Conservation (phyloP, 2,888 invertebrate species). For the Tethea ocularis region DNA sequence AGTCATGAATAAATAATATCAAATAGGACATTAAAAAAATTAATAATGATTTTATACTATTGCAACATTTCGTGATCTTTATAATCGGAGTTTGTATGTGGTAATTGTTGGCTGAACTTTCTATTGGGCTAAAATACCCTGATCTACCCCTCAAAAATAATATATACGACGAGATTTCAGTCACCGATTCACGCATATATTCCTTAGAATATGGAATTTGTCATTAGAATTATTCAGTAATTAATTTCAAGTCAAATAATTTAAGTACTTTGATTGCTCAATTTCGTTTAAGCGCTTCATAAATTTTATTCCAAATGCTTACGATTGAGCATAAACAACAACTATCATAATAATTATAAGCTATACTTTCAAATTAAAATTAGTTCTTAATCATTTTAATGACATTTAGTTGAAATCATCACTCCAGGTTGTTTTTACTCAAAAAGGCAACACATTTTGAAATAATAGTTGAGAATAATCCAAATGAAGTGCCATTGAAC, state of each 20-base stretch:
- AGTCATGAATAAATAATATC: constrained; percentile 45
- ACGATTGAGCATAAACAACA: not conserved
- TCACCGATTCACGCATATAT: not conserved
- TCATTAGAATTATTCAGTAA: not conserved
- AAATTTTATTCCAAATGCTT: not conserved
- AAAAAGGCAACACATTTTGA: not conserved
- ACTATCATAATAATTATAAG: not conserved
- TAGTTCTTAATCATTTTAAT: not conserved
- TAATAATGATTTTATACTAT: not conserved
- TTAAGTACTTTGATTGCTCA: not conserved
- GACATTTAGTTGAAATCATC: not conserved
- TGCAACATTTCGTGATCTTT: not conserved
- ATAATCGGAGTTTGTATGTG: not conserved
- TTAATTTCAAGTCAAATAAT: not conserved
- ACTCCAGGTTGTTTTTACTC: not conserved
- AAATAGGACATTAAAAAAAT: not conserved
- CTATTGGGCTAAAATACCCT: not conserved
- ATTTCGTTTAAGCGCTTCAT: not conserved
- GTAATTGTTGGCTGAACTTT: not conserved
- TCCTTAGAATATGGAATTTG: not conserved
- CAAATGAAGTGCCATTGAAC: not conserved
- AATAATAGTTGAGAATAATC: constrained; percentile 4
- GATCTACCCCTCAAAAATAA: not conserved
- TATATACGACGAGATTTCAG: not conserved
- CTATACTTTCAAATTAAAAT: not conserved